These are phyloP conservation scores for Crematogaster levior DNA, from an alignment of 2,888 invertebrate genomes.

Conservation along the genomic window DNA sequence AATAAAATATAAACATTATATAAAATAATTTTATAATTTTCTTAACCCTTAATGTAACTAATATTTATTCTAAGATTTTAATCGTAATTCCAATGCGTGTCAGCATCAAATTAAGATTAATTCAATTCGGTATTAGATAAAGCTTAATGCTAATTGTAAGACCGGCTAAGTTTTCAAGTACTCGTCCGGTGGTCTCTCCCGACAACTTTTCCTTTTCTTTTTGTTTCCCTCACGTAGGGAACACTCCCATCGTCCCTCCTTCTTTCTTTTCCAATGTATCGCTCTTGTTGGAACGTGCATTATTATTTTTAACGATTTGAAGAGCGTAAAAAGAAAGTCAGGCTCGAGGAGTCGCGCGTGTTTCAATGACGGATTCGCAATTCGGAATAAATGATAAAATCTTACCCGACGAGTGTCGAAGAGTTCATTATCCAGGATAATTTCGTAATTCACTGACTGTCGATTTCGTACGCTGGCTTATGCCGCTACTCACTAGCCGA, in stretches of 20 bases:
- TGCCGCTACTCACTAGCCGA: slow-evolving; percentile 64
- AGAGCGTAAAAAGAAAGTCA: not conserved
- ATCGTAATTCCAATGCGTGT: not conserved
- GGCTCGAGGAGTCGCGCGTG: not conserved
- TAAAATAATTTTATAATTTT: not conserved
- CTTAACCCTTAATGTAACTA: not conserved
- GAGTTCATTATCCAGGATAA: slow-evolving; percentile 68
- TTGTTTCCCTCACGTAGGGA: not conserved
- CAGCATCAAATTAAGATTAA: not conserved
- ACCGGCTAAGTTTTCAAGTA: not conserved
- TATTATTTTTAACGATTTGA: not conserved
- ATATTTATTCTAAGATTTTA: not conserved
- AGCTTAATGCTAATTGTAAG: not conserved
- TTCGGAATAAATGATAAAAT: slow-evolving; percentile 14
- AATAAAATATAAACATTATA: not conserved
- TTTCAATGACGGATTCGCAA: not conserved
- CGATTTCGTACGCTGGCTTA: slow-evolving; percentile 58
- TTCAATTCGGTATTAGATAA: not conserved
- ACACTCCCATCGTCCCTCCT: not conserved
- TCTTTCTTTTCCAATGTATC: not conserved
- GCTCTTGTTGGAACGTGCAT: not conserved
- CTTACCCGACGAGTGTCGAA: slow-evolving; percentile 72
- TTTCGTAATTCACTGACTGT: slow-evolving; percentile 30
- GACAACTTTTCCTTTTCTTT: not conserved
- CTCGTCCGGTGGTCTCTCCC: not conserved